Evolutionary conservation across 2,113 vertebrate genomes (phyloP).

Genomic region (Micronycteris hirsuta): DNA sequence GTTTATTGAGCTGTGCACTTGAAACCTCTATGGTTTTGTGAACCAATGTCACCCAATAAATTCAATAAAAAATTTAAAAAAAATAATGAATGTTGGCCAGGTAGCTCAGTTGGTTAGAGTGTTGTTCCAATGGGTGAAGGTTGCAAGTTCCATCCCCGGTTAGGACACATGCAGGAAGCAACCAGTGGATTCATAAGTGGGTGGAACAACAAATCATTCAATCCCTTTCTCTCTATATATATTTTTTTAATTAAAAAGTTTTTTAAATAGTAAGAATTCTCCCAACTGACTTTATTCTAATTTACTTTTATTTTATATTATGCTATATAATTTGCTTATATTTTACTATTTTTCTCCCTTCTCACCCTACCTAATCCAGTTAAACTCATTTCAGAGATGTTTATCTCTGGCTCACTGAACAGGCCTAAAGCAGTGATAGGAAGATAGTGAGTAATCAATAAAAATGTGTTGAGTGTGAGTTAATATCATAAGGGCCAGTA

Average conservation of each 20-base stretch:
- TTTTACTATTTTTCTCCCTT: background rate
- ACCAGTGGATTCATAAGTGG: background rate
- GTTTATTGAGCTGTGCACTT: too few relatives aligned
- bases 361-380: background rate
- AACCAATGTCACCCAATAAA: too few relatives aligned
- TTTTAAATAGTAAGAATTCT: background rate
- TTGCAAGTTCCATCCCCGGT: too few relatives aligned
- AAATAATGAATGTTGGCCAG: too few relatives aligned
- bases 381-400: background rate
- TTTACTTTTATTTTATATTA: background rate
- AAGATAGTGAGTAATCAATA: background rate
- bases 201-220: too few relatives aligned
- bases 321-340: background rate
- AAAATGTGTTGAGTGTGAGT: background rate
- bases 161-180: too few relatives aligned
- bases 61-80: too few relatives aligned
- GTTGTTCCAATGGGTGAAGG: too few relatives aligned
- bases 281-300: background rate
- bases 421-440: background rate
- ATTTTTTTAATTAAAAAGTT: too few relatives aligned
- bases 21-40: too few relatives aligned
- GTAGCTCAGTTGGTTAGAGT: too few relatives aligned
- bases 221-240: too few relatives aligned
- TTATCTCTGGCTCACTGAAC: background rate
- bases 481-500: background rate